These are phyloP conservation scores for Muscicapa striata DNA, from an alignment of 2,797 vertebrate species.

Conservation along the genomic window DNA sequence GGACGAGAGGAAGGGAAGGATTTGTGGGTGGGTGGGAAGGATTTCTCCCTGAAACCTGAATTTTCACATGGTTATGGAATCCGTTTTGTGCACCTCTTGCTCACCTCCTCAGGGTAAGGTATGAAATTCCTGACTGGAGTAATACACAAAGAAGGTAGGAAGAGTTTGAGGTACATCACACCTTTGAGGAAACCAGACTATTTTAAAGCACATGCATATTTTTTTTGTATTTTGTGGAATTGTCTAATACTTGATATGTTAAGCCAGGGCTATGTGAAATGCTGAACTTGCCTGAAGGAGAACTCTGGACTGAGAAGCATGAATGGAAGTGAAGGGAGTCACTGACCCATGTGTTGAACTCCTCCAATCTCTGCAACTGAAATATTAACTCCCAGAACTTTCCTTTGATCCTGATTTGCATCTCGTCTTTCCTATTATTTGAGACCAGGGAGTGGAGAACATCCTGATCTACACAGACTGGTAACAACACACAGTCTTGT, in stretches of 20 bases:
- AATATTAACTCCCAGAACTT: not conserved
- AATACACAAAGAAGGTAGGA: too few species aligned
- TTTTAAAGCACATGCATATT: not conserved
- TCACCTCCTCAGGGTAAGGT: not conserved
- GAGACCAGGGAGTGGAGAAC: not conserved
- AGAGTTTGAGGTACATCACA: not conserved
- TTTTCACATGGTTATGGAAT: accelerated
- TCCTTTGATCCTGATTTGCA: not conserved
- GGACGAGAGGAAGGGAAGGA: too few species aligned
- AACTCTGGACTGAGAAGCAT: accelerated
- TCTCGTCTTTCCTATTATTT: not conserved
- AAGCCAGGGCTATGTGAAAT: not conserved
- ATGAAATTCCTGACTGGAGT: too few species aligned
- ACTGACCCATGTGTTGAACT: not conserved
- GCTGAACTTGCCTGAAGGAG: not conserved
- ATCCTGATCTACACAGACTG: not conserved
- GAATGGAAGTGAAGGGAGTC: not conserved
- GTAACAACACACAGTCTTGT: not conserved
- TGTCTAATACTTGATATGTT: not conserved
- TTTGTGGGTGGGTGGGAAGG: not conserved
- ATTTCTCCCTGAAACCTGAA: not conserved
- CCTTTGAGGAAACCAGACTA: not conserved
- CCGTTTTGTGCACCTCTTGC: not conserved
- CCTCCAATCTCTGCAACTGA: not conserved
- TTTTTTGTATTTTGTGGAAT: not conserved